These are phyloP conservation scores for Nesidiocoris tenuis DNA, from an alignment of 2,888 invertebrate genomes.

Conservation along the genomic window DNA sequence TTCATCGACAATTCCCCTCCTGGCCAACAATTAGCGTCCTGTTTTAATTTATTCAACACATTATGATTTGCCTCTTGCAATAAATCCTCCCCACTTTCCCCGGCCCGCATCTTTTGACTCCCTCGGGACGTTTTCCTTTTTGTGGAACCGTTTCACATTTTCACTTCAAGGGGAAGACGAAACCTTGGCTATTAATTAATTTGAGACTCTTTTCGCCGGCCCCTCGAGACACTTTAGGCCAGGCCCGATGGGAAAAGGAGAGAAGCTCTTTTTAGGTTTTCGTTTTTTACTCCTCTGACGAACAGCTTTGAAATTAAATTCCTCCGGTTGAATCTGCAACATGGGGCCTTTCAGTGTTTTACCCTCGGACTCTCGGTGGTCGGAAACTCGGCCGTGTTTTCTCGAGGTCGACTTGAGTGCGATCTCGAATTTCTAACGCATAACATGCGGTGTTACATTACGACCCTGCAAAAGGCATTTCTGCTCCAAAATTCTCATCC, in stretches of 20 bases:
- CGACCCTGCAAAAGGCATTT: no score
- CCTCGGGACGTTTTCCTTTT: conserved; percentile 23
- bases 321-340: background rate
- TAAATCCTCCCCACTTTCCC: conserved; percentile 1
- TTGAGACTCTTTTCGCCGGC: background rate
- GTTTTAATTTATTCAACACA: conserved; percentile 36
- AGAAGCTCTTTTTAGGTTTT: background rate
- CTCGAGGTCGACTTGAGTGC: no score
- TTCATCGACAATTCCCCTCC: background rate
- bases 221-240: conserved; percentile 16
- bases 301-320: conserved; percentile 3
- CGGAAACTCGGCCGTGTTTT: background rate
- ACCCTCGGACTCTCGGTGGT: background rate
- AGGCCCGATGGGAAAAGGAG: background rate
- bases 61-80: conserved; percentile 15
- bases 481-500: no score
- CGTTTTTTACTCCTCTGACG: background rate
- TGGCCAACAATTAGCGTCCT: conserved; percentile 11
- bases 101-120: background rate
- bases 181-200: conserved; percentile 27
- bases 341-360: background rate
- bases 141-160: background rate
- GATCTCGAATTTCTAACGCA: no score
- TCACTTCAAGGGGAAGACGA: conserved; percentile 7
- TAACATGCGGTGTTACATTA: no score